Percentiles rank a stretch among this genome's conserved stretches.
phyloP scores from a whole-genome alignment of 2,888 invertebrate genomes.

The Linyphia triangularis region DNA sequence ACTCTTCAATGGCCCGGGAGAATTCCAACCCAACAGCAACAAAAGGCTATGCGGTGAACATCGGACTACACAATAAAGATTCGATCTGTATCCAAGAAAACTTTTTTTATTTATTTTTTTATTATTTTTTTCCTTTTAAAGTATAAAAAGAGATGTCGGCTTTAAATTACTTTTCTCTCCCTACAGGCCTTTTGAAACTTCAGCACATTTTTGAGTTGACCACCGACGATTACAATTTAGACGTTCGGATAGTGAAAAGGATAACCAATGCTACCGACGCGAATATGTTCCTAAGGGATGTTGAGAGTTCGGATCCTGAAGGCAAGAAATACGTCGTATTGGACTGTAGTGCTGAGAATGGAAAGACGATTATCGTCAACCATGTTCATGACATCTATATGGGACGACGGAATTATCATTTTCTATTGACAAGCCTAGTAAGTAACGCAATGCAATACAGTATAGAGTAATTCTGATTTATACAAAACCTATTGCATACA shows the following conservation, averaged over 20 bases:
- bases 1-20: conserved; percentile 1
- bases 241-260: conserved; percentile 87
- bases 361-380: conserved; percentile 92
- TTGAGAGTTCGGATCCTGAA: conserved; percentile 83
- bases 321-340: conserved; percentile 80
- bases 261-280: conserved; percentile 93
- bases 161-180: conserved; percentile 41
- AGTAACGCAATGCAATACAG: no score
- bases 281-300: conserved; percentile 89
- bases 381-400: conserved; percentile 93
- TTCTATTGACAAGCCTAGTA: conserved; percentile 90
- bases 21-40: conserved; percentile 23
- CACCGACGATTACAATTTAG: conserved; percentile 90
- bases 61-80: conserved; percentile 27
- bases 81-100: conserved; percentile 16
- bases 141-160: background rate
- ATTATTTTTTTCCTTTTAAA: background rate
- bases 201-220: conserved; percentile 96
- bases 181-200: conserved; percentile 89
- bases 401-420: conserved; percentile 94
- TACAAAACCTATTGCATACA: no score
- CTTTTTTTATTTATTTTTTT: background rate
- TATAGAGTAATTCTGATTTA: no score
- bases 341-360: conserved; percentile 93
- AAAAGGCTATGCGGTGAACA: conserved; percentile 3